phyloP scores from a whole-genome alignment of 2,797 vertebrate species.

The Gymnothorax reevesii region DNA sequence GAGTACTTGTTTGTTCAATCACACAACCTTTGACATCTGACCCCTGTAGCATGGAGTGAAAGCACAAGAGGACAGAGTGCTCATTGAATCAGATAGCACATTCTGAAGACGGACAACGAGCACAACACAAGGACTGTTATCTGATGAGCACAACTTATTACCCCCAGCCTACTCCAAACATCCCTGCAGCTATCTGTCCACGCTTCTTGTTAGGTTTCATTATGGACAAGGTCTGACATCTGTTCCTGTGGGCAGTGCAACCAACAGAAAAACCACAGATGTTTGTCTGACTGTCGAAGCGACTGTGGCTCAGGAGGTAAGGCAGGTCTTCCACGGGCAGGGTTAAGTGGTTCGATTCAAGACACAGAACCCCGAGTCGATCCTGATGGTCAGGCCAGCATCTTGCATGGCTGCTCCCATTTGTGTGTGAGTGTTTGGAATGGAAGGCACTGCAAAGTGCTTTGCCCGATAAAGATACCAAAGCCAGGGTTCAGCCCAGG shows the following conservation, averaged over 20 bases:
- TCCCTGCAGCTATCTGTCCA: neutral
- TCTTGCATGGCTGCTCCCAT: no score
- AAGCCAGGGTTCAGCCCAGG: no score
- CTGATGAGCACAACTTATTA: neutral
- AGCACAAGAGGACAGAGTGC: neutral
- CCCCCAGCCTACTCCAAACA: neutral
- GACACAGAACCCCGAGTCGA: no score
- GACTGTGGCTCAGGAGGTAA: neutral
- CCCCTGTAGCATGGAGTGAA: neutral
- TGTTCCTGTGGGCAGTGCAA: neutral
- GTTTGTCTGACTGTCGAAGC: neutral
- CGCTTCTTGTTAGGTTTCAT: neutral
- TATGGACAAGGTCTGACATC: neutral
- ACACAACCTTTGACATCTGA: neutral
- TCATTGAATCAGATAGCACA: neutral
- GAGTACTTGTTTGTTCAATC: neutral
- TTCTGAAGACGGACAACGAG: neutral
- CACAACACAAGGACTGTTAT: neutral
- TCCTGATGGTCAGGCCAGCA: no score
- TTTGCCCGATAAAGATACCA: no score
- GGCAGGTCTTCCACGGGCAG: no score
- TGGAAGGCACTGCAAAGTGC: no score
- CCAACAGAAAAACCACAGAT: neutral
- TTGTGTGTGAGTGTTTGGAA: no score
- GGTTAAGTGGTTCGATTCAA: no score